A percentile compares a stretch with the other conserved stretches of the same genome.
Evolutionary conservation across 2,888 invertebrate genomes (phyloP).

Genomic region (Drosophila mimetica): DNA sequence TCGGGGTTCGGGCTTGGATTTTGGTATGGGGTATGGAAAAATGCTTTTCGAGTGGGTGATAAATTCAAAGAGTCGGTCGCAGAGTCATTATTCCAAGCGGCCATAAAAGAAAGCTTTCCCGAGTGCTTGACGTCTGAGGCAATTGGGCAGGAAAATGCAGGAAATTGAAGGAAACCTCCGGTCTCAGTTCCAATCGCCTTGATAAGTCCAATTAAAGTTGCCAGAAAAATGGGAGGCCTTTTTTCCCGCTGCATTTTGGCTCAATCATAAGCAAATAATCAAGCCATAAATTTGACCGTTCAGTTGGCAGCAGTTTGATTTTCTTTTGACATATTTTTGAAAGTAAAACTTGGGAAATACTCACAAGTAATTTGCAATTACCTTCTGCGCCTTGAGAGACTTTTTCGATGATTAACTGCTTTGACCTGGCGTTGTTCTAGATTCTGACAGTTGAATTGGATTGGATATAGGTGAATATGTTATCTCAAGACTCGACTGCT

Average conservation of each 20-base stretch:
- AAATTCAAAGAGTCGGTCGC: constrained; percentile 66
- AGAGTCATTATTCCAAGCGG: constrained; percentile 69
- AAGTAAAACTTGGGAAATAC: constrained; percentile 59
- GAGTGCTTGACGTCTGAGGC: constrained; percentile 52
- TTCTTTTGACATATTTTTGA: constrained; percentile 70
- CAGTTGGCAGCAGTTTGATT: constrained; percentile 67
- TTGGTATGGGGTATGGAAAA: constrained; percentile 65
- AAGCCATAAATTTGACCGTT: constrained; percentile 74
- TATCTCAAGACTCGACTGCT: neutral
- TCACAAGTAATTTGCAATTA: constrained; percentile 66
- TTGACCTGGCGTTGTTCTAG: constrained; percentile 45
- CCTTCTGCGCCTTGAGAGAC: constrained; percentile 43
- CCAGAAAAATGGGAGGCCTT: constrained; percentile 44
- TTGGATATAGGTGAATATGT: constrained; percentile 2
- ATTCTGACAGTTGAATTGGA: constrained; percentile 39
- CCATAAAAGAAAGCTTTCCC: constrained; percentile 76
- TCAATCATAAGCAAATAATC: constrained; percentile 75
- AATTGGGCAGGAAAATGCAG: constrained; percentile 44
- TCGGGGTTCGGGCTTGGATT: constrained; percentile 9
- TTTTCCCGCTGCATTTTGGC: constrained; percentile 6
- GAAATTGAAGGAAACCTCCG: constrained; percentile 42
- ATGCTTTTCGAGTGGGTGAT: constrained; percentile 78
- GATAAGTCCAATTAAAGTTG: constrained; percentile 79
- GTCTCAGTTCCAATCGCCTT: constrained; percentile 51
- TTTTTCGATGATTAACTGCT: constrained; percentile 69